A percentile compares a stretch with the other conserved stretches of the same genome.
phyloP scores from a whole-genome alignment of 2,797 vertebrate genomes.

The Neosilurus hyrtlii region DNA sequence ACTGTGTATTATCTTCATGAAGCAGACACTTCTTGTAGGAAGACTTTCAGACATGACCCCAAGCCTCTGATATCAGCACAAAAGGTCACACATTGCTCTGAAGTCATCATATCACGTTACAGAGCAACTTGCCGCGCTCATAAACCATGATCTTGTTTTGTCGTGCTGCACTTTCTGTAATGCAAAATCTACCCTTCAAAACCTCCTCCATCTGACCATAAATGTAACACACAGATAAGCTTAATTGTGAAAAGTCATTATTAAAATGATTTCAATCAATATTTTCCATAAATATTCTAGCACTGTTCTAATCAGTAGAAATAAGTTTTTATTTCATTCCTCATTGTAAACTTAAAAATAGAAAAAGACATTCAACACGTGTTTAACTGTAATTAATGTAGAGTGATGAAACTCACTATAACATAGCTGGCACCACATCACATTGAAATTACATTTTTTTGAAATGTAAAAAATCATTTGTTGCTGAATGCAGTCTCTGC shows the following conservation, averaged over 20 bases:
- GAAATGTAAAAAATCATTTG: not conserved
- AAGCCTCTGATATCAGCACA: constrained; percentile 62
- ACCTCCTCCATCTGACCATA: not conserved
- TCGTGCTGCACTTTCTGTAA: constrained; percentile 34
- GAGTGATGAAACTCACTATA: not conserved
- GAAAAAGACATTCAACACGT: constrained; percentile 1
- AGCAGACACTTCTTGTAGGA: constrained; percentile 40
- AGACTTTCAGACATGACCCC: constrained; percentile 48
- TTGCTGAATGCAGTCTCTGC: not conserved
- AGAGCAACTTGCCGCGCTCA: constrained; percentile 49
- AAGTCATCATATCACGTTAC: constrained; percentile 63
- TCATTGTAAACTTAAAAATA: constrained; percentile 1
- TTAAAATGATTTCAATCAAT: not conserved
- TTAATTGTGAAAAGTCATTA: not conserved
- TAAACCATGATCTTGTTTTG: constrained; percentile 52
- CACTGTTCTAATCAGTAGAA: not conserved
- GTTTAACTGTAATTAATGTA: not conserved
- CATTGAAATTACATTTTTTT: not conserved
- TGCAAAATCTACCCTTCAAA: constrained; percentile 31
- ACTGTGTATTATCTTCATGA: constrained; percentile 3
- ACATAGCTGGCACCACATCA: not conserved
- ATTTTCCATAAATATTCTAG: not conserved
- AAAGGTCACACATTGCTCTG: constrained; percentile 76
- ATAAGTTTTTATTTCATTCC: constrained; percentile 21
- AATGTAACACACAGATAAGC: not conserved